These are phyloP conservation scores for Leptobrachium leishanense DNA, from an alignment of 2,113 vertebrate species.

Conservation along the genomic window DNA sequence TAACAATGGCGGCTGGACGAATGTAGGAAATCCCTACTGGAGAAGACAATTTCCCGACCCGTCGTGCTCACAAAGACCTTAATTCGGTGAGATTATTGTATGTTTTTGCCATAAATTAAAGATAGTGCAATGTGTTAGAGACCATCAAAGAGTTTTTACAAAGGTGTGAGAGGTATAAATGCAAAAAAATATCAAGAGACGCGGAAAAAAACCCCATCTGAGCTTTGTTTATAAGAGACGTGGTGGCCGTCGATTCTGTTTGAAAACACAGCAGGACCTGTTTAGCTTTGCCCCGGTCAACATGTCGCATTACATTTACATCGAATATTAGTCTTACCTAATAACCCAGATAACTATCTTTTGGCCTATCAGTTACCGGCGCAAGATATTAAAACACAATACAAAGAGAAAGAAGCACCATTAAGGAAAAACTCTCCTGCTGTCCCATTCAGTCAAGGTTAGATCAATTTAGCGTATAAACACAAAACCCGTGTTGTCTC, in stretches of 20 bases:
- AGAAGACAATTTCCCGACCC: too few relatives aligned
- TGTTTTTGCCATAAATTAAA: too few relatives aligned
- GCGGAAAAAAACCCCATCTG: too few relatives aligned
- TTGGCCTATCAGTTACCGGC: constrained; percentile 29
- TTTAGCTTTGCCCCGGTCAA: constrained; percentile 18
- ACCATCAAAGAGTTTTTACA: too few relatives aligned
- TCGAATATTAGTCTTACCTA: constrained; percentile 49
- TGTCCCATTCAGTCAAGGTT: constrained; percentile 52
- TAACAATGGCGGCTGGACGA: too few relatives aligned
- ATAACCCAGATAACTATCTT: constrained; percentile 42
- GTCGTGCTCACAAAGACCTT: too few relatives aligned
- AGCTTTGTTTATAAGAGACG: neutral
- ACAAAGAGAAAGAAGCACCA: constrained; percentile 9
- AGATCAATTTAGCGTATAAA: constrained; percentile 10
- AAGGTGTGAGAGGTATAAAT: too few relatives aligned
- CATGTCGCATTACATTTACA: constrained; percentile 37
- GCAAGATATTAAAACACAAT: constrained; percentile 42
- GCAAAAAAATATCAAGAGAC: too few relatives aligned
- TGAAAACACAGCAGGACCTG: constrained; percentile 14
- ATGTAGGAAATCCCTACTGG: too few relatives aligned
- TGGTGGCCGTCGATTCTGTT: constrained; percentile 4
- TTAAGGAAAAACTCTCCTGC: constrained; percentile 36
- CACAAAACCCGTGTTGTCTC: constrained; percentile 52
- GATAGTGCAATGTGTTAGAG: too few relatives aligned
- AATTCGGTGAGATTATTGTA: too few relatives aligned